Percentiles rank a stretch among this genome's conserved stretches.
These are phyloP conservation scores for Lepus americanus DNA, from an alignment of 2,113 vertebrate species.

Conservation along the genomic window DNA sequence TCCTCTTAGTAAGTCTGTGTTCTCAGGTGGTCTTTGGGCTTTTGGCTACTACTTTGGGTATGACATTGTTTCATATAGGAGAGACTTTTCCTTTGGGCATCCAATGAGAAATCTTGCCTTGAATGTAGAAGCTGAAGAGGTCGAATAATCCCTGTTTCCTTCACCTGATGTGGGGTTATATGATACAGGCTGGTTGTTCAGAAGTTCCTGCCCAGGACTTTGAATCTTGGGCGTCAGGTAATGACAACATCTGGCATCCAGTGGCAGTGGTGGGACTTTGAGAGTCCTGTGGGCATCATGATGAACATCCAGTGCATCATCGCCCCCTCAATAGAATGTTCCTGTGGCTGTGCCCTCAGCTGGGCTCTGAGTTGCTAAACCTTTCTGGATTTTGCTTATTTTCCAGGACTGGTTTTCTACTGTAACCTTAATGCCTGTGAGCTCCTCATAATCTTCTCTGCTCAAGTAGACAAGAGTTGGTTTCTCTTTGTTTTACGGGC, in stretches of 20 bases:
- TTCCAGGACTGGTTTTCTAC: neutral
- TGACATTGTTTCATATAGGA: neutral
- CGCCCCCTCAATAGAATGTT: neutral
- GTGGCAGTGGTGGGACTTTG: fast-evolving
- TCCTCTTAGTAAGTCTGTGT: neutral
- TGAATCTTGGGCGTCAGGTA: neutral
- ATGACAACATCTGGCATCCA: neutral
- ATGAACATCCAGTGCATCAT: fast-evolving
- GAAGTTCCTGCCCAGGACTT: neutral
- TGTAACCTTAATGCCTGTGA: too few species aligned
- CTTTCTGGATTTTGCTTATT: neutral
- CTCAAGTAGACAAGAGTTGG: neutral
- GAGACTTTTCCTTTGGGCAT: neutral
- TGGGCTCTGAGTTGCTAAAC: neutral
- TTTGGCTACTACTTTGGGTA: neutral
- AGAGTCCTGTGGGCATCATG: fast-evolving
- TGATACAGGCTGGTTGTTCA: neutral
- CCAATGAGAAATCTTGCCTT: neutral
- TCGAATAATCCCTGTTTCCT: neutral
- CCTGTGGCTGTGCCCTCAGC: neutral
- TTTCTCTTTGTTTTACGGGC: neutral
- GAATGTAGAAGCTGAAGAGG: neutral
- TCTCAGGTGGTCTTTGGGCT: neutral
- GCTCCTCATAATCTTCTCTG: neutral
- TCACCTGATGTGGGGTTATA: neutral